A percentile compares a stretch with the other conserved stretches of the same genome.
Conservation (phyloP, 2,888 invertebrate species). For the Drosophila acutilabella region DNA sequence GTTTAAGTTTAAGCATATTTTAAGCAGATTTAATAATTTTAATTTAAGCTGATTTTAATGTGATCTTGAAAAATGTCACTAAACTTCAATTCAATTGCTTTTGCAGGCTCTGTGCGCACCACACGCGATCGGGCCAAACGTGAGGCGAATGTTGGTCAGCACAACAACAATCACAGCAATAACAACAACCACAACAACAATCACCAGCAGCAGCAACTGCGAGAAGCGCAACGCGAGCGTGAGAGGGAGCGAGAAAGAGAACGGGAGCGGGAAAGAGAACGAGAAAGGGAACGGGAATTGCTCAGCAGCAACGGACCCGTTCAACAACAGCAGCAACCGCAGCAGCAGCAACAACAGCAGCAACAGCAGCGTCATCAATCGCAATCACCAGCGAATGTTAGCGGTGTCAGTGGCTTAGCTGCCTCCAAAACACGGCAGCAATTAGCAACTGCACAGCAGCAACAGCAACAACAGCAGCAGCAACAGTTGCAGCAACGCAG, state of each 20-base stretch:
- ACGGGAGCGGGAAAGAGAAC: slow-evolving; percentile 22
- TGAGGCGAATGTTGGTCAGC: slow-evolving; percentile 82
- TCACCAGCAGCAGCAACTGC: slow-evolving; percentile 45
- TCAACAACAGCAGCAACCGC: slow-evolving; percentile 24
- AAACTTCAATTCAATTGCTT: neutral
- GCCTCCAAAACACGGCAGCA: slow-evolving; percentile 75
- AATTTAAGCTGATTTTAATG: too few species aligned
- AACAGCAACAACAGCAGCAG: slow-evolving; percentile 54
- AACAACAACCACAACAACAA: slow-evolving; percentile 46
- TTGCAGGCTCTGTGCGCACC: slow-evolving; percentile 83
- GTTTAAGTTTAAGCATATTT: neutral
- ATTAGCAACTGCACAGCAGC: slow-evolving; percentile 65
- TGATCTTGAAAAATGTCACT: neutral
- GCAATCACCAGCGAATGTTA: slow-evolving; percentile 70
- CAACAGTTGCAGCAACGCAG: slow-evolving; percentile 66
- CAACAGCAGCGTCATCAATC: slow-evolving; percentile 61
- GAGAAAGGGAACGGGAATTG: slow-evolving; percentile 25
- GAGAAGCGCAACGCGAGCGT: slow-evolving; percentile 48
- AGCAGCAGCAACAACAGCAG: slow-evolving; percentile 20
- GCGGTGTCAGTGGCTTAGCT: slow-evolving; percentile 39
- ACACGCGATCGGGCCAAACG: slow-evolving; percentile 85
- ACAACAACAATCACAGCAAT: slow-evolving; percentile 68
- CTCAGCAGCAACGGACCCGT: slow-evolving; percentile 44
- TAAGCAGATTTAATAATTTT: neutral
- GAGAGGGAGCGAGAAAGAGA: slow-evolving; percentile 17